Percentiles rank a stretch among this genome's conserved stretches.
Conservation (phyloP, 2,888 invertebrate genomes). For the Diarsia mendica region DNA sequence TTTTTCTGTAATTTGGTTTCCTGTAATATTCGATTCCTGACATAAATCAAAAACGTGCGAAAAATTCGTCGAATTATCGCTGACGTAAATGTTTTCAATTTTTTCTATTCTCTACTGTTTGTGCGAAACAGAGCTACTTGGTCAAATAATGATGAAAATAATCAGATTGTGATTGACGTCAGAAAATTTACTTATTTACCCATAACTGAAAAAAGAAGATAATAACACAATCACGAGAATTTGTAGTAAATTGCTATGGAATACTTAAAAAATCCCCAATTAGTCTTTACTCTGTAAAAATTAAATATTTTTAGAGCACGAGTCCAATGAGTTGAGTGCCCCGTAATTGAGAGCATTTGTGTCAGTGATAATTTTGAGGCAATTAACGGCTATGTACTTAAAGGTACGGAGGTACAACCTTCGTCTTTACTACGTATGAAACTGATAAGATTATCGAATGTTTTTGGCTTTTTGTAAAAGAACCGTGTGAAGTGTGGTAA, state of each 20-base stretch:
- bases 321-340: constrained; percentile 22
- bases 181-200: neutral
- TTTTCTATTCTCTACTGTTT: neutral
- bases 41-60: neutral
- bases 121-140: neutral
- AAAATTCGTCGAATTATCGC: neutral
- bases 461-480: constrained; percentile 8
- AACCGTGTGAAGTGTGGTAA: neutral
- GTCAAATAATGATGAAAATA: constrained; percentile 22
- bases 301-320: constrained; percentile 15
- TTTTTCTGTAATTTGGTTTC: neutral
- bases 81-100: neutral
- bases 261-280: constrained; percentile 11
- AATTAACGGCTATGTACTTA: constrained; percentile 30
- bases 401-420: constrained; percentile 23
- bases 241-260: neutral
- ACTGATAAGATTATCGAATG: constrained; percentile 15
- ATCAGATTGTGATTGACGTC: constrained; percentile 3
- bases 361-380: constrained; percentile 43
- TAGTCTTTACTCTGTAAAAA: constrained; percentile 13
- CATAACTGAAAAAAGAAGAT: constrained; percentile 2
- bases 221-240: neutral
- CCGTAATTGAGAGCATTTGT: constrained; percentile 47
- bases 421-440: constrained; percentile 18
- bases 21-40: neutral